Percentiles rank a stretch among this genome's conserved stretches.
Evolutionary conservation across 2,888 invertebrate species (phyloP).

Genomic region (Pachydiplax longipennis): DNA sequence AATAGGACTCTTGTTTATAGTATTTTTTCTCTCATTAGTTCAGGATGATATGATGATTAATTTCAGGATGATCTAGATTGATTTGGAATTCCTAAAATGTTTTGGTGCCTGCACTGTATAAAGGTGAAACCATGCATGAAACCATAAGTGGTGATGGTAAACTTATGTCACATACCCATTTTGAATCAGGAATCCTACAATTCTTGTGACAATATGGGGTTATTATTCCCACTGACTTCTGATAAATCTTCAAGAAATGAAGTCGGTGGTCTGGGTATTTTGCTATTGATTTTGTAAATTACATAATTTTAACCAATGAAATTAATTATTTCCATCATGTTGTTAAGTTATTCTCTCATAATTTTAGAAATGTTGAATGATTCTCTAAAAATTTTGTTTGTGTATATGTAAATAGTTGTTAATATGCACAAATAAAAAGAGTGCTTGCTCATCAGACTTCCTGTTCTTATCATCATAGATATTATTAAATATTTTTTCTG

Average conservation of each 20-base stretch:
- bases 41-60: not conserved
- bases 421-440: slow-evolving; percentile 40
- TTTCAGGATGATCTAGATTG: not conserved
- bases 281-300: not conserved
- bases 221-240: too few species aligned
- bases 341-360: not conserved
- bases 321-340: not conserved
- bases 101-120: not conserved
- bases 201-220: not conserved
- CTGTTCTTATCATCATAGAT: not conserved
- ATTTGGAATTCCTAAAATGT: not conserved
- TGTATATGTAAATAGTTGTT: slow-evolving; percentile 43
- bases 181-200: not conserved
- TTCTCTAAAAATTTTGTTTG: not conserved
- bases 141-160: not conserved
- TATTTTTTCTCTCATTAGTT: not conserved
- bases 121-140: not conserved
- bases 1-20: not conserved
- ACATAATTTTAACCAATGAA: not conserved
- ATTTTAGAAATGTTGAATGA: slow-evolving; percentile 25
- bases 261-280: too few species aligned
- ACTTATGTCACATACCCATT: not conserved
- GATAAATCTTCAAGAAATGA: too few species aligned
- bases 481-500: too few species aligned
- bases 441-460: not conserved